Conservation (phyloP, 1,140 invertebrate species). For the Drosophila kepulauana region DNA sequence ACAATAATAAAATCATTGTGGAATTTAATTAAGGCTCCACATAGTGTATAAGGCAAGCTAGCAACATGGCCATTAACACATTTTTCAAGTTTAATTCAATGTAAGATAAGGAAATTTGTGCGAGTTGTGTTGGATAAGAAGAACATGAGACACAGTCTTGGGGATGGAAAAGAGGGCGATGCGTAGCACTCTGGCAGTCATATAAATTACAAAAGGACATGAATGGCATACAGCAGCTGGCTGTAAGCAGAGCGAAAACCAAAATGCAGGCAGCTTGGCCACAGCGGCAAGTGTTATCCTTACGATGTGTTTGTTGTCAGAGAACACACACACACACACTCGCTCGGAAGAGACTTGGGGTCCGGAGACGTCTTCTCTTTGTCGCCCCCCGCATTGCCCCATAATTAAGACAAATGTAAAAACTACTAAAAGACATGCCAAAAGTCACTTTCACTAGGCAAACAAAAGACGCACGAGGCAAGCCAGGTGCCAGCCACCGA, state of each 20-base stretch:
- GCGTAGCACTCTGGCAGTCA: conserved; percentile 53
- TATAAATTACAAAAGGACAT: conserved; percentile 74
- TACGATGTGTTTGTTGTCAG: conserved; percentile 51
- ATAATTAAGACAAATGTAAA: conserved; percentile 80
- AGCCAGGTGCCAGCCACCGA: conserved; percentile 3
- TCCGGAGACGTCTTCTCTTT: not conserved
- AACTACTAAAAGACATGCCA: conserved; percentile 65
- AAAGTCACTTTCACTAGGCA: conserved; percentile 49
- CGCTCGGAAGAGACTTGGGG: not conserved
- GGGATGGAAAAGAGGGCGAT: conserved; percentile 2
- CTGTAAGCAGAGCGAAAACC: conserved; percentile 7
- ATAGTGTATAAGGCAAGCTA: conserved; percentile 30
- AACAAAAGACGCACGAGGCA: conserved; percentile 35
- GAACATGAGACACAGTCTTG: conserved; percentile 22
- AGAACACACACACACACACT: not conserved
- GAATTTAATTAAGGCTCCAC: conserved; percentile 73
- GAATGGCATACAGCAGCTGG: conserved; percentile 61
- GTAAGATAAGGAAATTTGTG: conserved; percentile 68
- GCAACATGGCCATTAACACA: conserved; percentile 69
- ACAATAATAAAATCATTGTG: conserved; percentile 73
- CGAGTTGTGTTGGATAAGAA: conserved; percentile 8
- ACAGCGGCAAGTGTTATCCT: conserved; percentile 62
- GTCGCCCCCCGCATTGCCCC: conserved; percentile 6
- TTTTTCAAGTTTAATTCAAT: conserved; percentile 82
- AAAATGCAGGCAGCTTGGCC: conserved; percentile 20